Percentiles rank a stretch among this genome's conserved stretches.
phyloP scores from a whole-genome alignment of 2,888 invertebrate genomes.

The Pseudococcus longispinus region DNA sequence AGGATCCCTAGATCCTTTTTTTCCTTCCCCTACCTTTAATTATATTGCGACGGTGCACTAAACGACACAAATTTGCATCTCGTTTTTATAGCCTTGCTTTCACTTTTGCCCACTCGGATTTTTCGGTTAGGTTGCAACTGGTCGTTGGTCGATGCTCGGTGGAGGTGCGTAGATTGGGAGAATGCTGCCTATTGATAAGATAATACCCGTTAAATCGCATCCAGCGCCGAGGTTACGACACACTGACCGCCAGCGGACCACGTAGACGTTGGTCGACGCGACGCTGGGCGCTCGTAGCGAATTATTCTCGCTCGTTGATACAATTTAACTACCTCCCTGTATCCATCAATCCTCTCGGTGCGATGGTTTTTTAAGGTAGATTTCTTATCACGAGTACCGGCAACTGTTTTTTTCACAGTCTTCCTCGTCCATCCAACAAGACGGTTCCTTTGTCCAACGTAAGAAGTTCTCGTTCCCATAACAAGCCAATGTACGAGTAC shows the following conservation, averaged over 20 bases:
- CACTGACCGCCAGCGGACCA: conserved; percentile 8
- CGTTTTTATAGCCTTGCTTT: conserved; percentile 32
- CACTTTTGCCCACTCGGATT: conserved; percentile 40
- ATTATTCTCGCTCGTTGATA: conserved; percentile 18
- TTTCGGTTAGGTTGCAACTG: conserved; percentile 18
- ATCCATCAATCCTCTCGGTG: not conserved
- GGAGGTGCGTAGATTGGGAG: conserved; percentile 1
- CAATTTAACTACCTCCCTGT: conserved; percentile 1
- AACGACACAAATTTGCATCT: conserved; percentile 31
- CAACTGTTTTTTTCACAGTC: not conserved
- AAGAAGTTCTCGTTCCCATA: not conserved
- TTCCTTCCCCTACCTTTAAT: not conserved
- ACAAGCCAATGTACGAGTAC: not conserved
- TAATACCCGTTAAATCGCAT: conserved; percentile 40
- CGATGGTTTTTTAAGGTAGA: not conserved
- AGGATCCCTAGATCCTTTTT: not conserved
- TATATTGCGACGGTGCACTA: not conserved
- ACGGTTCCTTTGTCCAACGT: not conserved
- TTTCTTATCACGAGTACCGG: conserved; percentile 2
- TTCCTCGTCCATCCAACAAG: not conserved
- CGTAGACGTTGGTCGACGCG: not conserved
- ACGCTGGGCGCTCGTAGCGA: not conserved
- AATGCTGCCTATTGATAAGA: conserved; percentile 1
- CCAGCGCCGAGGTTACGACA: conserved; percentile 40
- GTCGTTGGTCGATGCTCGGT: too few relatives aligned